Conservation (phyloP, 53 echinoderm and acorn worm species). For the Pentamera pediparva region DNA sequence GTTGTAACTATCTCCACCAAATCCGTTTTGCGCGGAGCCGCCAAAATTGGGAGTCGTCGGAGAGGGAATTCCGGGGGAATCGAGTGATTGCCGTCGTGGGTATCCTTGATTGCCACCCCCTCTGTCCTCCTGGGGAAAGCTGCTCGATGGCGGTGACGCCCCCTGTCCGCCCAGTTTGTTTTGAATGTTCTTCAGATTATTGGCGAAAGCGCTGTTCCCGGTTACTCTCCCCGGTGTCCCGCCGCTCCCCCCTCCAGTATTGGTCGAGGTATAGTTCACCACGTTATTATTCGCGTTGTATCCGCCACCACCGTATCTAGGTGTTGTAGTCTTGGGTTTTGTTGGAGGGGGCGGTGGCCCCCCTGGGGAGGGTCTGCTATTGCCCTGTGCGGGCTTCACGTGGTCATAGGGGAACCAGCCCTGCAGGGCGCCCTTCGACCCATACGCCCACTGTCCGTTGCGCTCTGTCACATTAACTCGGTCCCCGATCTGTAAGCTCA, state of each 20-base stretch:
- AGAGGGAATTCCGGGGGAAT: too few relatives aligned
- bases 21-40: too few relatives aligned
- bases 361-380: too few relatives aligned
- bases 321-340: too few relatives aligned
- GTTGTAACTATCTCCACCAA: too few relatives aligned
- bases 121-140: not conserved
- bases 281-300: not conserved
- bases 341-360: too few relatives aligned
- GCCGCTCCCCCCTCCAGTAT: too few relatives aligned
- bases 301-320: not conserved
- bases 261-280: too few relatives aligned
- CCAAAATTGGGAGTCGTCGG: too few relatives aligned
- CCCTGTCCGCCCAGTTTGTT: not conserved
- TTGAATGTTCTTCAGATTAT: not conserved
- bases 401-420: constrained; percentile 7
- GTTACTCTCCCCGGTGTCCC: too few relatives aligned
- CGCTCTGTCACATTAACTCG: not conserved
- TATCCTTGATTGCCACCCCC: not conserved
- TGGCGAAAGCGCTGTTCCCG: not conserved
- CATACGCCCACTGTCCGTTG: not conserved
- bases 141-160: not conserved
- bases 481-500: not conserved
- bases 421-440: not conserved
- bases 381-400: not conserved
- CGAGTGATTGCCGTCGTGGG: not conserved